A percentile compares a stretch with the other conserved stretches of the same genome.
phyloP scores from a whole-genome alignment of 2,888 invertebrate species.

The Cordilura impudica region DNA sequence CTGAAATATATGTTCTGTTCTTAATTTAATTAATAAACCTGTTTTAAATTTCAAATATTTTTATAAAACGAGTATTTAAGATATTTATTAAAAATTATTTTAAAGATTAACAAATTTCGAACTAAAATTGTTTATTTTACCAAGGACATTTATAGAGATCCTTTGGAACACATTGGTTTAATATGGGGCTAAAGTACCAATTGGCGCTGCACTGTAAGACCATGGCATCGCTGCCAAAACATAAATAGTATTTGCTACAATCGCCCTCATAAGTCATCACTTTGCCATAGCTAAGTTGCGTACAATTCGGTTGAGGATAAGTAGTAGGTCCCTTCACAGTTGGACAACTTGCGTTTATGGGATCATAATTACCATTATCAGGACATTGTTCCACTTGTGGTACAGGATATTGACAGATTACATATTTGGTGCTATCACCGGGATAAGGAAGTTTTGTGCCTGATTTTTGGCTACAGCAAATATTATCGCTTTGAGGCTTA shows the following conservation, averaged over 20 bases:
- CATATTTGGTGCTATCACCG: constrained; percentile 58
- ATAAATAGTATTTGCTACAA: constrained; percentile 53
- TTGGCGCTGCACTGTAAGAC: constrained; percentile 26
- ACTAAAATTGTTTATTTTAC: not conserved
- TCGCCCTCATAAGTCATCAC: constrained; percentile 39
- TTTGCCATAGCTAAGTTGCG: constrained; percentile 28
- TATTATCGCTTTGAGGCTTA: constrained; percentile 60
- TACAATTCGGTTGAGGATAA: constrained; percentile 7
- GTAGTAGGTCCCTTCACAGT: not conserved
- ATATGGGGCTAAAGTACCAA: constrained; percentile 36
- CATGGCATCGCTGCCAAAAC: constrained; percentile 30
- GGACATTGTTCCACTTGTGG: constrained; percentile 56
- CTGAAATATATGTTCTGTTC: too few relatives aligned
- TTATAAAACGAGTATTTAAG: too few relatives aligned
- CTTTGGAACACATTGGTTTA: constrained; percentile 45
- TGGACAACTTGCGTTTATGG: constrained; percentile 56
- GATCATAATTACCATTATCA: constrained; percentile 56
- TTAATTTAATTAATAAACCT: too few relatives aligned
- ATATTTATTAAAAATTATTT: not conserved
- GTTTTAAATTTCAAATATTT: too few relatives aligned
- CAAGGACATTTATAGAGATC: constrained; percentile 49
- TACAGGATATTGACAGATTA: constrained; percentile 61
- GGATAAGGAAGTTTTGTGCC: constrained; percentile 61
- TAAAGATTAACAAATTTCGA: not conserved
- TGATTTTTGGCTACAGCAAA: constrained; percentile 53